phyloP scores from a whole-genome alignment of 2,888 invertebrate species.

The Dyspetes luteomarginatus region DNA sequence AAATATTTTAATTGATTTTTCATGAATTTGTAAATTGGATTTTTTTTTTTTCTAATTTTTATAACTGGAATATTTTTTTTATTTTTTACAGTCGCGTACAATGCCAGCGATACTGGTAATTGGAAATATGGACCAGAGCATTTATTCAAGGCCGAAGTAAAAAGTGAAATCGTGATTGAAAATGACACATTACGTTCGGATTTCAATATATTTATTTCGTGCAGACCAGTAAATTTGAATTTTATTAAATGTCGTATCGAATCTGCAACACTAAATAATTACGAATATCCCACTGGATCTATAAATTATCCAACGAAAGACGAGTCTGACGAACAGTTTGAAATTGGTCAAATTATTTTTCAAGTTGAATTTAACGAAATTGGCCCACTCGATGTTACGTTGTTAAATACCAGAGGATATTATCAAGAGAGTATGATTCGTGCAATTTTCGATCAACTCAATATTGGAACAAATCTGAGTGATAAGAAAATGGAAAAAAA shows the following conservation, averaged over 20 bases:
- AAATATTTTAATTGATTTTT: neutral
- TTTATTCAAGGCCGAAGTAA: neutral
- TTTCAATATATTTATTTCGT: neutral
- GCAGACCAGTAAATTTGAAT: neutral
- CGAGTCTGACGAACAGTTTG: neutral
- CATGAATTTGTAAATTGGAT: neutral
- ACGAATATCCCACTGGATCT: neutral
- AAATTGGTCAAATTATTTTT: neutral
- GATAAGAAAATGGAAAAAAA: neutral
- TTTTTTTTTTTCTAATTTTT: neutral
- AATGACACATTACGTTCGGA: neutral
- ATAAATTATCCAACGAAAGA: neutral
- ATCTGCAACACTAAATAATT: neutral
- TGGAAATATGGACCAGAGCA: slow-evolving; percentile 46
- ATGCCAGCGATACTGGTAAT: neutral
- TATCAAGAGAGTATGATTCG: neutral
- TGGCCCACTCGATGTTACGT: neutral
- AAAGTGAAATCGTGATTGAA: neutral
- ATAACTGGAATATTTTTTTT: neutral
- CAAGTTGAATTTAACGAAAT: neutral
- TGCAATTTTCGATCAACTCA: neutral
- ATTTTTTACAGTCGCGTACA: slow-evolving; percentile 27
- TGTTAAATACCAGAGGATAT: neutral
- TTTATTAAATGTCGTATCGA: neutral
- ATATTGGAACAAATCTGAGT: neutral